These are phyloP conservation scores for Drosophila limbata DNA, from an alignment of 2,888 invertebrate species.

Conservation along the genomic window DNA sequence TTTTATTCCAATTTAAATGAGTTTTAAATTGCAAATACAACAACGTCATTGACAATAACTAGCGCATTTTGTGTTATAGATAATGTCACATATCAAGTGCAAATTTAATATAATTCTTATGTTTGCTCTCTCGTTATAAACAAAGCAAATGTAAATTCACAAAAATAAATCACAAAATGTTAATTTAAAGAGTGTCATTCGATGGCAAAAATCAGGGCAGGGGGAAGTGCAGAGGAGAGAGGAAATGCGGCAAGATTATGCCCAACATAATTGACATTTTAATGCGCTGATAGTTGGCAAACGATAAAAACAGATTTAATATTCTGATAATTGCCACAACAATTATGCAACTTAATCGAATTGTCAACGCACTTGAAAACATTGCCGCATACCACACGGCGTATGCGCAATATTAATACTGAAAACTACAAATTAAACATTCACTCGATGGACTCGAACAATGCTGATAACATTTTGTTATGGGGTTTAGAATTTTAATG, in stretches of 20 bases:
- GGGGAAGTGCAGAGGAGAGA: neutral
- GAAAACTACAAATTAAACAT: slow-evolving; percentile 25
- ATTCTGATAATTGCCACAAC: slow-evolving; percentile 78
- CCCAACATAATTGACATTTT: slow-evolving; percentile 77
- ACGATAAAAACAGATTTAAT: slow-evolving; percentile 78
- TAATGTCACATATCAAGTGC: slow-evolving; percentile 21
- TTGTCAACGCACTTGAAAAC: slow-evolving; percentile 59
- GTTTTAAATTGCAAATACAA: slow-evolving; percentile 58
- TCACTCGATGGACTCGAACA: slow-evolving; percentile 24
- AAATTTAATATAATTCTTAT: slow-evolving; percentile 40
- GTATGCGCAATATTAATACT: slow-evolving; percentile 48
- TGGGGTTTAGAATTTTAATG: slow-evolving; percentile 20
- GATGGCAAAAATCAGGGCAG: neutral
- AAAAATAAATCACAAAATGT: slow-evolving; percentile 58
- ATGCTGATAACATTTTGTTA: slow-evolving; percentile 2
- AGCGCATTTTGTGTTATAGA: slow-evolving; percentile 4
- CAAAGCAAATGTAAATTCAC: slow-evolving; percentile 36
- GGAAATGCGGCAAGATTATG: slow-evolving; percentile 38
- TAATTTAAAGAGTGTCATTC: slow-evolving; percentile 19
- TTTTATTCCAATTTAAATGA: slow-evolving; percentile 58
- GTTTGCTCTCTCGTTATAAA: slow-evolving; percentile 33
- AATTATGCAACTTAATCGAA: slow-evolving; percentile 80
- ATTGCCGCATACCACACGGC: slow-evolving; percentile 23
- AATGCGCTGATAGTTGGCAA: slow-evolving; percentile 75
- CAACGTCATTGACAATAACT: slow-evolving; percentile 4